phyloP scores from a whole-genome alignment of 2,888 invertebrate species.

The Apodemia zela region DNA sequence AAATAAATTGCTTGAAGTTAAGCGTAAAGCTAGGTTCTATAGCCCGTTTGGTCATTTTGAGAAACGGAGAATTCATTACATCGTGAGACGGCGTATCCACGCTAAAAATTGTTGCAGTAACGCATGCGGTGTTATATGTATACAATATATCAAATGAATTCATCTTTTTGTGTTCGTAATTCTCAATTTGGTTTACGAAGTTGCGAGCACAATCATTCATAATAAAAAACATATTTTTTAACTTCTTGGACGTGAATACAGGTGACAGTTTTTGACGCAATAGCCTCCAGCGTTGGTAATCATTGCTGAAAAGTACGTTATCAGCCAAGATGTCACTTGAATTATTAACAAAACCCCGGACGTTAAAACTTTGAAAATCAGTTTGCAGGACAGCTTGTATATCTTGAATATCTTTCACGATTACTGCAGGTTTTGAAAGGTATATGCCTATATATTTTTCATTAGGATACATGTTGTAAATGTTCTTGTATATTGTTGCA shows the following conservation, averaged over 20 bases:
- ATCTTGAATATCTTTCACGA: slow-evolving; percentile 43
- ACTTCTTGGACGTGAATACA: slow-evolving; percentile 52
- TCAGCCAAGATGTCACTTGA: slow-evolving; percentile 45
- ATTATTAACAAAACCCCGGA: slow-evolving; percentile 43
- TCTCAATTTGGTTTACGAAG: slow-evolving; percentile 43
- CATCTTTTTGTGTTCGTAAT: slow-evolving; percentile 36
- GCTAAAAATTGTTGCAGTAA: slow-evolving; percentile 59
- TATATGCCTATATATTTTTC: slow-evolving; percentile 26
- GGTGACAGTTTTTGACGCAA: slow-evolving; percentile 56
- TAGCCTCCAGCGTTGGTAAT: slow-evolving; percentile 57
- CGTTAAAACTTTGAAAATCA: slow-evolving; percentile 46
- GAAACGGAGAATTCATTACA: slow-evolving; percentile 54
- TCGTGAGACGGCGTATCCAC: slow-evolving; percentile 47
- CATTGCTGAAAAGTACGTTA: slow-evolving; percentile 45
- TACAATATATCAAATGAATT: slow-evolving; percentile 40
- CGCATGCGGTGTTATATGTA: slow-evolving; percentile 46
- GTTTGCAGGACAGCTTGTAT: slow-evolving; percentile 42
- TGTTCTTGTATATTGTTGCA: slow-evolving; percentile 27
- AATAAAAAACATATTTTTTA: slow-evolving; percentile 60
- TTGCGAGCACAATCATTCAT: slow-evolving; percentile 53
- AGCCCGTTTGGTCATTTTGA: slow-evolving; percentile 38
- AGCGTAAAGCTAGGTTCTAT: slow-evolving; percentile 32
- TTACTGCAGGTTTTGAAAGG: slow-evolving; percentile 35
- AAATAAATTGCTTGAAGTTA: slow-evolving; percentile 41
- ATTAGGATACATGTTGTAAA: slow-evolving; percentile 26